Percentiles rank a stretch among this genome's conserved stretches.
phyloP scores from a whole-genome alignment of 2,888 invertebrate species.

The Mythimna vitellina region DNA sequence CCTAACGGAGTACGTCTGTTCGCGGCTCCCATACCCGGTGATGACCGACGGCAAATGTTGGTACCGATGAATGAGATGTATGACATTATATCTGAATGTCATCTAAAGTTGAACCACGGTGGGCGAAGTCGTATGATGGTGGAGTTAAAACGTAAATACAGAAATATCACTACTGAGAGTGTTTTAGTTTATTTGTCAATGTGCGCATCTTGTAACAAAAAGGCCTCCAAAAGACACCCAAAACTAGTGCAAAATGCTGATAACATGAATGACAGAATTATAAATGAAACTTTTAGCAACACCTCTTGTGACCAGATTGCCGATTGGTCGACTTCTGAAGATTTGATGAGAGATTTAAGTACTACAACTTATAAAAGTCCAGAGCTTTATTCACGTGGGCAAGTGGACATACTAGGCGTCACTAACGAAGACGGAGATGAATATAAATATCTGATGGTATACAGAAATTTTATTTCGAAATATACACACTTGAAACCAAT shows the following conservation, averaged over 20 bases:
- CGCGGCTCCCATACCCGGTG: constrained; percentile 57
- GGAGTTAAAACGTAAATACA: constrained; percentile 74
- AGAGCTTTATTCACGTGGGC: constrained; percentile 76
- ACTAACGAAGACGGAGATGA: constrained; percentile 71
- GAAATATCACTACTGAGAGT: constrained; percentile 75
- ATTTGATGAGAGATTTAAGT: constrained; percentile 25
- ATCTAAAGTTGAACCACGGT: constrained; percentile 75
- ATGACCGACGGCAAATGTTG: constrained; percentile 59
- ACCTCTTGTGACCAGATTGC: constrained; percentile 33
- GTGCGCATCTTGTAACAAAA: constrained; percentile 73
- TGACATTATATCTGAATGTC: constrained; percentile 75
- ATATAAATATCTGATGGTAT: constrained; percentile 77
- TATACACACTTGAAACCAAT: constrained; percentile 76
- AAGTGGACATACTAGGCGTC: constrained; percentile 76
- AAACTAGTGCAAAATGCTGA: constrained; percentile 30
- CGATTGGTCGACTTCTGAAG: constrained; percentile 36
- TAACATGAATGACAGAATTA: constrained; percentile 29
- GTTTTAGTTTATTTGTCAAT: constrained; percentile 74
- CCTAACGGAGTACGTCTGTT: constrained; percentile 72
- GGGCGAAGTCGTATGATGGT: constrained; percentile 75
- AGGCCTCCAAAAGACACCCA: constrained; percentile 52
- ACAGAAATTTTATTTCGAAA: constrained; percentile 74
- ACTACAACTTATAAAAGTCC: constrained; percentile 61
- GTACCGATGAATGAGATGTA: constrained; percentile 77
- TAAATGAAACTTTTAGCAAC: constrained; percentile 26